Base-by-base conservation (phyloP, 2,888 invertebrate genomes). In the Cactoblastis cactorum region DNA sequence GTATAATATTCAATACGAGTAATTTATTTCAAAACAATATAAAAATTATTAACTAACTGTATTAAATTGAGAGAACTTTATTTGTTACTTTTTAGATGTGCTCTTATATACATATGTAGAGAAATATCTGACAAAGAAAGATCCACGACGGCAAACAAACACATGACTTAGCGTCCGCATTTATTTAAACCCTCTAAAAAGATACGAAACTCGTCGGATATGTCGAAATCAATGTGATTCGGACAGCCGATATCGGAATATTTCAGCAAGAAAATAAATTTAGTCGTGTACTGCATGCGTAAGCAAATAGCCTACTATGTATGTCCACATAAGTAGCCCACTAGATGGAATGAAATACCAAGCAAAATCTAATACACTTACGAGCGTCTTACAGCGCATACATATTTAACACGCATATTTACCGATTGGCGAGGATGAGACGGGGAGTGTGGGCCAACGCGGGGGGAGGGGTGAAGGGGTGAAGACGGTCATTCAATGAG, bases 361-460 rank as follows among this genome's bases (percentile, higher is more conserved):
- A 83, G 82, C 80, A 80, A 80, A 87, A 87, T 86, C 79, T 87
- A 88, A 88, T 88, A 88, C 87, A 88, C 88, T 89, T 88, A 88
- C 83, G 80, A 83, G 79, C 78, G 73, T 84, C 85, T 86, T 81
- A 86, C 80, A 77, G 77, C 77, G 72, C 84, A 88, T 89, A 88
- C 88, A 89, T 89, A 89, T 89, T 89, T 89, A 88, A 87, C 87
- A 86, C 88, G 87, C 88, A 89, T 88, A 88, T 89, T 88, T 88
- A 86, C 88, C 85, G 86, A 89, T 88, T 84, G 88, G 88, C 77
- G 79, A 74, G 86, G 86, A 85, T 84, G 83, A 76, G 70, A 67
- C 74, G 76, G 76, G 72, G 71, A 52, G 45, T 39, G 56, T 59
- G 63, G 69, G 67, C 69, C 53, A 60, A 52, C 65, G 63, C 56